Base-by-base conservation (phyloP, 2,113 vertebrate species). In the Irena cyanogastra region DNA sequence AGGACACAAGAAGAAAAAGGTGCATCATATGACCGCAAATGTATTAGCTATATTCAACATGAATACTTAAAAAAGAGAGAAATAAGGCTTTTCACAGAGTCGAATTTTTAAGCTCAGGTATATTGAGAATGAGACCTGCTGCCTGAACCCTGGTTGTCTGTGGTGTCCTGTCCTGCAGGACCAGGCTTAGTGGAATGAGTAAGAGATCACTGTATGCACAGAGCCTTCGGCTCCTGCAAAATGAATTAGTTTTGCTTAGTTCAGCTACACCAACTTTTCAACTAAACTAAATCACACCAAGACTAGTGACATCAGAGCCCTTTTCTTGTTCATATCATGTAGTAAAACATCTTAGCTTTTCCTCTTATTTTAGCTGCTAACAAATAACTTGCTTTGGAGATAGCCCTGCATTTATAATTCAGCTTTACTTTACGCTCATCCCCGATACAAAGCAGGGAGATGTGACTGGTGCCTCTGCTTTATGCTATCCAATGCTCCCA, bases 401-500 rank as follows among this genome's bases (percentile, higher is more conserved):
- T n/a, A 76, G 13, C 33, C 50, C 19, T 47, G 13, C 22, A 24
- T 68, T 57, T 7, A 7, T 26, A 8, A 11, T 30, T 77, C 50
- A 53, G 13, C 16, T 82, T 85, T 75, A 12, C 3, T 59, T 42
- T 59, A 16, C 52, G 26, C 22, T 44, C 10, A 17, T 1, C 5
- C 5, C 7, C 5, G 20, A 27, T 15, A 42, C 19, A 50, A 64
- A 56, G 16, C 0, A 4, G 18, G n/a, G 35, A 68, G 15, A 53
- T 4, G 2, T 0, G 5, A 10, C 50, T 52, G 59, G 15, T 78
- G 28, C 16, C 30, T 71, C 44, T 63, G 50, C 13, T 39, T 50
- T 37, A 14, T 17, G 5, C 11, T 33, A 9, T 31, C 9, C 27
- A 5, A 1, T 9, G 11, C 8, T 75, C 9, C 21, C 1, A 1